Percentiles rank a stretch among this genome's conserved stretches.
Conservation (phyloP, 2,888 invertebrate genomes). For the Catocala nupta region DNA sequence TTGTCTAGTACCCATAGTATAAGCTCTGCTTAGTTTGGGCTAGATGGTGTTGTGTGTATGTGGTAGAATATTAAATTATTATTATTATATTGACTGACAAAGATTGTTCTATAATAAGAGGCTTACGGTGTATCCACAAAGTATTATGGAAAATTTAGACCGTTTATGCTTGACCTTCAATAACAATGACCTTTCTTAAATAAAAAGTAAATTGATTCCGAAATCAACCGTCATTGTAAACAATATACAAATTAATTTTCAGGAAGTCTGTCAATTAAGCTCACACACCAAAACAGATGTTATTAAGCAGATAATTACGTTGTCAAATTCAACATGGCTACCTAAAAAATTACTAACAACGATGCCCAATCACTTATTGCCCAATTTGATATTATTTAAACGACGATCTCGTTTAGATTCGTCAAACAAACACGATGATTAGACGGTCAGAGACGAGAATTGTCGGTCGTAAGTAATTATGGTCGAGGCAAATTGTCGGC, state of each 20-base stretch:
- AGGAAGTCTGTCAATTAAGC: slow-evolving; percentile 17
- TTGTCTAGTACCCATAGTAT: too few species aligned
- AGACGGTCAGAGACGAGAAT: slow-evolving; percentile 32
- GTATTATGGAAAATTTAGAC: too few species aligned
- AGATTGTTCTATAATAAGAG: too few species aligned
- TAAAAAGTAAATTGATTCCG: too few species aligned
- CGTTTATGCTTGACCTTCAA: too few species aligned
- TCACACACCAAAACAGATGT: neutral
- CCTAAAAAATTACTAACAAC: slow-evolving; percentile 15
- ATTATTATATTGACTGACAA: too few species aligned
- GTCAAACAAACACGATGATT: slow-evolving; percentile 58
- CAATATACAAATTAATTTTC: neutral
- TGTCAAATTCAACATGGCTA: slow-evolving; percentile 8
- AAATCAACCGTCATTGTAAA: neutral
- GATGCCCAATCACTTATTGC: slow-evolving; percentile 35
- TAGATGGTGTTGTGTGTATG: too few species aligned
- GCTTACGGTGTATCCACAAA: too few species aligned
- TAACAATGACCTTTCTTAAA: too few species aligned
- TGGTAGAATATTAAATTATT: too few species aligned
- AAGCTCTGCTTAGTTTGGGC: too few species aligned
- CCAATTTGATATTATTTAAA: slow-evolving; percentile 37
- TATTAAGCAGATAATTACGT: slow-evolving; percentile 8
- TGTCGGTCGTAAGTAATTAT: slow-evolving; percentile 26
- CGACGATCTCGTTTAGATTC: slow-evolving; percentile 54
- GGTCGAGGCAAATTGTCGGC: slow-evolving; percentile 37